phyloP scores from a whole-genome alignment of 2,797 vertebrate genomes.

The Smutsia temminckii region DNA sequence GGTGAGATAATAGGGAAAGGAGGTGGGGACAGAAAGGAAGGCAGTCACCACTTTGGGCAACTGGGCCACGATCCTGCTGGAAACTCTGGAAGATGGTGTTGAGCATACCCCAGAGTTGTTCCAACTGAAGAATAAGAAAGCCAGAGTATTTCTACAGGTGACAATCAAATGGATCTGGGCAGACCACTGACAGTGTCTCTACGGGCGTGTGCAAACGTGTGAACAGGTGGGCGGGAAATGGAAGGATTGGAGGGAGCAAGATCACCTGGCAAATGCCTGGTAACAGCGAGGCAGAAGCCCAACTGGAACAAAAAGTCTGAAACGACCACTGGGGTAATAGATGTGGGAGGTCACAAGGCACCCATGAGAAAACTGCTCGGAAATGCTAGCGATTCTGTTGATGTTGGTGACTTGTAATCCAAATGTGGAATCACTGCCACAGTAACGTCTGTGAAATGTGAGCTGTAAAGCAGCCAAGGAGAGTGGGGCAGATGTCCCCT shows the following conservation, averaged over 20 bases:
- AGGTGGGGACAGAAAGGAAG: background rate
- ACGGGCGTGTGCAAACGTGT: fast-evolving
- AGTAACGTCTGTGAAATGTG: background rate
- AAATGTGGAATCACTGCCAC: background rate
- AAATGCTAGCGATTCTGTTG: background rate
- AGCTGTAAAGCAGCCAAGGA: background rate
- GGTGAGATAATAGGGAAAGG: background rate
- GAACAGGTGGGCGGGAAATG: background rate
- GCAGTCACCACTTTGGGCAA: background rate
- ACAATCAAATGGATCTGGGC: background rate
- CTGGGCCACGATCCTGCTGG: background rate
- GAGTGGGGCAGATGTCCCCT: background rate
- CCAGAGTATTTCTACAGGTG: background rate
- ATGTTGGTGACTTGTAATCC: background rate
- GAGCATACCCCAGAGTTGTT: background rate
- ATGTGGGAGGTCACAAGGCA: background rate
- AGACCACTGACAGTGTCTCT: no score
- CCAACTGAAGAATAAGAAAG: background rate
- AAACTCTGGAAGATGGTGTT: background rate
- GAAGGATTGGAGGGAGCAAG: background rate
- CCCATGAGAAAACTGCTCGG: fast-evolving
- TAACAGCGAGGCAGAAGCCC: background rate
- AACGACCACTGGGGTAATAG: fast-evolving
- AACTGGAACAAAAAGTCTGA: background rate
- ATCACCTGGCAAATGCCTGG: background rate